phyloP scores from a whole-genome alignment of 2,797 vertebrate genomes.

The Hemitrygon akajei region DNA sequence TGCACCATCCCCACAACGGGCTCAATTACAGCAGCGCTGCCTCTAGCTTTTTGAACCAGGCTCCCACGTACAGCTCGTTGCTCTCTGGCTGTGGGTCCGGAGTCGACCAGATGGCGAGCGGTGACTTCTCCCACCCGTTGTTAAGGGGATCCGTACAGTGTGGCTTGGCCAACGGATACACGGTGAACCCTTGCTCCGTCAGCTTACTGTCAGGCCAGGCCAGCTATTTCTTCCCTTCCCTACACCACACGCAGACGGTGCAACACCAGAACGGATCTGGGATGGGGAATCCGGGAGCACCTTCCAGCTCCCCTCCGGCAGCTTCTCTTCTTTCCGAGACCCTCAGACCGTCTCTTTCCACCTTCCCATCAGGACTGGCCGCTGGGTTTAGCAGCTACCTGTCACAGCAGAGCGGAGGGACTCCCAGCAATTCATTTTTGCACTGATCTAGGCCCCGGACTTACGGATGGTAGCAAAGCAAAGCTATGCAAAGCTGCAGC shows the following conservation, averaged over 20 bases:
- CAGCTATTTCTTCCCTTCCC: conserved; percentile 62
- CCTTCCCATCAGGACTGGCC: conserved; percentile 54
- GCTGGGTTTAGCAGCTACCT: conserved; percentile 55
- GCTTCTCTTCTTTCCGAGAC: conserved; percentile 57
- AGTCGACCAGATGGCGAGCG: conserved; percentile 59
- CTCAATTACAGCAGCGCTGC: conserved; percentile 56
- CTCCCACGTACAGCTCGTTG: conserved; percentile 57
- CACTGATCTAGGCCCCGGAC: conserved; percentile 50
- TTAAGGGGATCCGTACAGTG: conserved; percentile 54
- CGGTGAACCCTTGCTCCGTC: conserved; percentile 59
- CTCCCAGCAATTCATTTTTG: conserved; percentile 56
- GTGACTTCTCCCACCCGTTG: conserved; percentile 58
- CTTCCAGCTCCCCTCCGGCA: conserved; percentile 48
- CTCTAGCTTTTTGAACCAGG: conserved; percentile 57
- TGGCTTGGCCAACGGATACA: conserved; percentile 58
- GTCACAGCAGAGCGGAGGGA: conserved; percentile 60
- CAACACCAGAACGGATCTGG: conserved; percentile 51
- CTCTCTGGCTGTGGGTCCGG: conserved; percentile 46
- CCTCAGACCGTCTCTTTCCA: conserved; percentile 55
- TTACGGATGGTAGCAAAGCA: conserved; percentile 14
- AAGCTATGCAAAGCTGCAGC: conserved; percentile 32
- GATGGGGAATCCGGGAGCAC: conserved; percentile 47
- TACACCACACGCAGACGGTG: conserved; percentile 52
- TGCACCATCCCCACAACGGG: conserved; percentile 57
- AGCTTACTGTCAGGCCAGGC: conserved; percentile 61